Evolutionary conservation across 2,797 vertebrate species (phyloP).

Genomic region (Brachyrhaphis roseni): DNA sequence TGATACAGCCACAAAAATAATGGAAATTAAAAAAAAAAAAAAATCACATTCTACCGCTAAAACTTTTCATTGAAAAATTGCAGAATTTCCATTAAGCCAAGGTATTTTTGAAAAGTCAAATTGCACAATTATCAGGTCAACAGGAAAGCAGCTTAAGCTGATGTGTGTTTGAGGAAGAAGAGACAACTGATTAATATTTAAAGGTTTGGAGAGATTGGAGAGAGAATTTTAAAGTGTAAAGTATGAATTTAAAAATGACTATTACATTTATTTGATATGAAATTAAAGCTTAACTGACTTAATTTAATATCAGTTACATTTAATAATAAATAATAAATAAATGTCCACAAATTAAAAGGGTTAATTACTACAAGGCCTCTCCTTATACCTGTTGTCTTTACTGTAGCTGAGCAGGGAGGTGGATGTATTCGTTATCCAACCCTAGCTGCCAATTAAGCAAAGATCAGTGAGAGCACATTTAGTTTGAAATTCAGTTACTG

Average conservation of each 20-base stretch:
- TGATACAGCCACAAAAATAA: too few relatives aligned
- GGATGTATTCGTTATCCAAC: background rate
- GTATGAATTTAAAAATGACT: background rate
- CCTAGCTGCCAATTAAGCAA: background rate
- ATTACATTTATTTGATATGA: background rate
- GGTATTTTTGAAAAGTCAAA: too few relatives aligned
- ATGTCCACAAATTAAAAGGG: background rate
- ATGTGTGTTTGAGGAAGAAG: background rate
- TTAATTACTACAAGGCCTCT: background rate
- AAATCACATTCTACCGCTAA: too few relatives aligned
- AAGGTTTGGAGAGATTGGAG: background rate
- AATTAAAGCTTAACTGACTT: too few relatives aligned
- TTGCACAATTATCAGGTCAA: too few relatives aligned
- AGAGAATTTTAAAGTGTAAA: background rate
- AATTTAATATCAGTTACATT: background rate
- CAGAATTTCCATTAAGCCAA: too few relatives aligned
- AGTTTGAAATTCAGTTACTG: slow-evolving; percentile 42
- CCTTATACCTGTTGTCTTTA: background rate
- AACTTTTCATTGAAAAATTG: too few relatives aligned
- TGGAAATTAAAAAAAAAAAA: too few relatives aligned
- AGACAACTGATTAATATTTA: background rate
- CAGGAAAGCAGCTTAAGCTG: background rate
- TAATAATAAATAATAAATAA: background rate
- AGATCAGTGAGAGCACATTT: background rate
- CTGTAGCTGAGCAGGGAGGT: background rate